Evolutionary conservation across 2,888 invertebrate species (phyloP).

Genomic region (Trichacis sp.): DNA sequence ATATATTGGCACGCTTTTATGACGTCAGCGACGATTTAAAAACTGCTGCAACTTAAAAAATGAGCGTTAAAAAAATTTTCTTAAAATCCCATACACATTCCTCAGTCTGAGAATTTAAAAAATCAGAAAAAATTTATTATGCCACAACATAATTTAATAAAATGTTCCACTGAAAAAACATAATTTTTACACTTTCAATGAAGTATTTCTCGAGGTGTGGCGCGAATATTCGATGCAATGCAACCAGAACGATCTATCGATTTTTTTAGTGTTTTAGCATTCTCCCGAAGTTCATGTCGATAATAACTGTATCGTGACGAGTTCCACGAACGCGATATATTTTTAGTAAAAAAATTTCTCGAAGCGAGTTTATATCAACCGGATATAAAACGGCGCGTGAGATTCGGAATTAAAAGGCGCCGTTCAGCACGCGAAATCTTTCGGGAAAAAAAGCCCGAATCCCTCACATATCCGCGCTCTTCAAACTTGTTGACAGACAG

Average conservation of each 20-base stretch:
- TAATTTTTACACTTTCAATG: no score
- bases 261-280: no score
- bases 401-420: conserved; percentile 50
- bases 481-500: conserved; percentile 40
- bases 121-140: no score
- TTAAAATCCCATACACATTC: no score
- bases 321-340: conserved; percentile 54
- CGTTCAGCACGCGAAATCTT: conserved; percentile 56
- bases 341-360: conserved; percentile 53
- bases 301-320: conserved; percentile 66
- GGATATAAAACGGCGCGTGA: conserved; percentile 53
- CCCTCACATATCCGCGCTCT: conserved; percentile 30
- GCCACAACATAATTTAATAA: no score
- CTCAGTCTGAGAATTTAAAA: no score
- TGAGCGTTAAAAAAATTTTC: no score
- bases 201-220: no score
- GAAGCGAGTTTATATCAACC: conserved; percentile 57
- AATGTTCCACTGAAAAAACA: no score
- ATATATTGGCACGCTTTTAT: no score
- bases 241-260: conserved; percentile 41
- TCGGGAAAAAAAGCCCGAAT: conserved; percentile 35
- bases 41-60: no score
- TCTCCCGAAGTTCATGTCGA: conserved; percentile 60
- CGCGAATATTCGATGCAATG: conserved; percentile 31
- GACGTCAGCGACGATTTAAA: no score